Evolutionary conservation across 2,888 invertebrate species (phyloP).

Genomic region (Eupithecia vulgata): DNA sequence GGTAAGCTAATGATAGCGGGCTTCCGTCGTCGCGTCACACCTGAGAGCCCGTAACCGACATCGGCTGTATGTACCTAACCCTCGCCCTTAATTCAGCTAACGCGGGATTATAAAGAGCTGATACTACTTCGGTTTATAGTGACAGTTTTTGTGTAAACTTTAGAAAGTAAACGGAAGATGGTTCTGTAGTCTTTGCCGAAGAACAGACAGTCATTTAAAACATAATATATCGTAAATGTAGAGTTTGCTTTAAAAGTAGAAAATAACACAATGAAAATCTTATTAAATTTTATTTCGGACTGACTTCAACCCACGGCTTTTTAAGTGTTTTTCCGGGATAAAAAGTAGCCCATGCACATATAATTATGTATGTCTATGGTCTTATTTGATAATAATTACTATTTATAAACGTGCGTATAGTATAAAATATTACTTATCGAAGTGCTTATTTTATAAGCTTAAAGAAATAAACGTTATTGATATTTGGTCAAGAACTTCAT

Average conservation of each 20-base stretch:
- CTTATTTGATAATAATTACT: too few species aligned
- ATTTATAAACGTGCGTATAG: too few species aligned
- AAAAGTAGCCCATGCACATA: too few species aligned
- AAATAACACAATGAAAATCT: too few species aligned
- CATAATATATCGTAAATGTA: not conserved
- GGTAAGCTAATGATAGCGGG: conserved; percentile 82
- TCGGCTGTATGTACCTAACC: conserved; percentile 79
- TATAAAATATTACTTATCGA: too few species aligned
- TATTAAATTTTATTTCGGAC: not conserved
- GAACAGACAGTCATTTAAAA: not conserved
- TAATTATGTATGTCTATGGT: too few species aligned
- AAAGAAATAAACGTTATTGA: too few species aligned
- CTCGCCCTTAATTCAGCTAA: conserved; percentile 74
- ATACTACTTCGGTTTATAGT: conserved; percentile 7
- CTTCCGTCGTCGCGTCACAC: conserved; percentile 83
- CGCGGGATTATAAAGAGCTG: conserved; percentile 62
- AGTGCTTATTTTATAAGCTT: too few species aligned
- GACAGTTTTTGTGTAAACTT: not conserved
- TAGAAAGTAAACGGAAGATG: not conserved
- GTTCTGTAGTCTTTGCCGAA: not conserved
- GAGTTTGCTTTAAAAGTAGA: too few species aligned
- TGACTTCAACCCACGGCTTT: too few species aligned
- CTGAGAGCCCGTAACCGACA: conserved; percentile 83
- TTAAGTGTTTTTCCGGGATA: too few species aligned
- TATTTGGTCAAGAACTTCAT: too few species aligned